A percentile compares a stretch with the other conserved stretches of the same genome.
phyloP scores from a whole-genome alignment of 2,113 vertebrate genomes.

The Microcebus ravelobensis region DNA sequence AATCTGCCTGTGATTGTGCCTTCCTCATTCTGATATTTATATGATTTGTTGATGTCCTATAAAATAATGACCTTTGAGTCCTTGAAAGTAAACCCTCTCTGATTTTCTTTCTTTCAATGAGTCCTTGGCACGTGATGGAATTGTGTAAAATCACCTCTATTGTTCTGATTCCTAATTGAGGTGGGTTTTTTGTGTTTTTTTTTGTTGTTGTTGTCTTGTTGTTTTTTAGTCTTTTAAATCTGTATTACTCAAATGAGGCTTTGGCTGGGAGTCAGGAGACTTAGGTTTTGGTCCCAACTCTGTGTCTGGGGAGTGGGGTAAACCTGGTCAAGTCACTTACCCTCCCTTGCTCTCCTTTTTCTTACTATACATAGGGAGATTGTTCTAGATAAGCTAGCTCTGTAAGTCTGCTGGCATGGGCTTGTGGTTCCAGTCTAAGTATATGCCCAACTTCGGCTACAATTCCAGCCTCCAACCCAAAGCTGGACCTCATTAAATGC shows the following conservation, averaged over 20 bases:
- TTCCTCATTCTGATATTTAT: slow-evolving; percentile 59
- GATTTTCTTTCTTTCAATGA: slow-evolving; percentile 30
- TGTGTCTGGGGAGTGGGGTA: neutral
- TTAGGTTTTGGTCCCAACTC: neutral
- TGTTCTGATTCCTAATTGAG: slow-evolving; percentile 14
- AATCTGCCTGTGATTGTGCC: slow-evolving; percentile 43
- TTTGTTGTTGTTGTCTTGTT: too few relatives aligned
- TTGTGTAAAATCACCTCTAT: slow-evolving; percentile 25
- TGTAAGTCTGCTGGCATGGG: neutral
- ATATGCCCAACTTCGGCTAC: neutral
- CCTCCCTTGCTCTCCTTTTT: neutral
- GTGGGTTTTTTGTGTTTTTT: neutral
- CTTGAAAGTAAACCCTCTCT: slow-evolving; percentile 65
- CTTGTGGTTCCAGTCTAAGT: neutral
- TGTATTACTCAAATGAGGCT: slow-evolving; percentile 18
- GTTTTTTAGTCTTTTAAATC: neutral
- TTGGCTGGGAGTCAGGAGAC: neutral
- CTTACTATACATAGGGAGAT: neutral
- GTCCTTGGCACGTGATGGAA: neutral
- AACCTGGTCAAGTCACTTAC: neutral
- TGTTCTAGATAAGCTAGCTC: neutral
- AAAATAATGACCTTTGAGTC: slow-evolving; percentile 66
- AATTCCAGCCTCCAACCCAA: neutral
- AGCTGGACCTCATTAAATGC: neutral
- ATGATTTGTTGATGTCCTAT: slow-evolving; percentile 43